A percentile compares a stretch with the other conserved stretches of the same genome.
phyloP scores from a whole-genome alignment of 2,797 vertebrate species.

The Enteromius mattozi region DNA sequence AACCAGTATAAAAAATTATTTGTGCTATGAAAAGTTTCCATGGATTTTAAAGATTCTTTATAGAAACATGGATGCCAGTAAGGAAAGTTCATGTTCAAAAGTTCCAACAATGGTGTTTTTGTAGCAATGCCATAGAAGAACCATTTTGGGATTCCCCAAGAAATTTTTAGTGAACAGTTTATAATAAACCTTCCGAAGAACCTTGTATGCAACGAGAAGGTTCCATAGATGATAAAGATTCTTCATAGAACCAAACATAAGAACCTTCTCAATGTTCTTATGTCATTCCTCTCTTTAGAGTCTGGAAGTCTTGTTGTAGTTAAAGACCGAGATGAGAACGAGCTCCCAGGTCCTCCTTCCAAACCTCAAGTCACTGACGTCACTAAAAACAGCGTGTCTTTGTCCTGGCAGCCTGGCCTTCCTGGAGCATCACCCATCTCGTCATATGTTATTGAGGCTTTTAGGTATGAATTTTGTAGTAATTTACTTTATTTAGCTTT shows the following conservation, averaged over 20 bases:
- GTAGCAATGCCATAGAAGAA: not conserved
- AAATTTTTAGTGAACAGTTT: not conserved
- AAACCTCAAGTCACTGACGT: conserved; percentile 98
- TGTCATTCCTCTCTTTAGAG: conserved; percentile 74
- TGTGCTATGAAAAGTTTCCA: not conserved
- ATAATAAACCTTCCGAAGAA: not conserved
- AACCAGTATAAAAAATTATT: not conserved
- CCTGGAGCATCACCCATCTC: conserved; percentile 86
- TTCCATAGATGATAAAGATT: not conserved
- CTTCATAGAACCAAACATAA: not conserved
- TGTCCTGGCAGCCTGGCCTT: conserved; percentile 93
- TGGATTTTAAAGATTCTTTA: not conserved
- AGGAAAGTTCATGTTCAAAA: not conserved
- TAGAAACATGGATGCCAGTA: not conserved
- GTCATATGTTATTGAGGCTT: conserved; percentile 95
- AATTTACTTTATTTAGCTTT: not conserved
- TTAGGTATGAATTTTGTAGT: conserved; percentile 82
- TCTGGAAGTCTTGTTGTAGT: conserved; percentile 81
- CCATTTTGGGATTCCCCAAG: not conserved
- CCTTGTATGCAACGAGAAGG: not conserved
- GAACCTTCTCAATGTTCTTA: not conserved
- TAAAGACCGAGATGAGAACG: conserved; percentile 88
- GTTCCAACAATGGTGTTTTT: not conserved
- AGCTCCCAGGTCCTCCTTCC: conserved; percentile 93
- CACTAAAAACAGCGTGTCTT: conserved; percentile 95